Base-by-base conservation (phyloP, 2,113 vertebrate genomes). In the Alligator sinensis region DNA sequence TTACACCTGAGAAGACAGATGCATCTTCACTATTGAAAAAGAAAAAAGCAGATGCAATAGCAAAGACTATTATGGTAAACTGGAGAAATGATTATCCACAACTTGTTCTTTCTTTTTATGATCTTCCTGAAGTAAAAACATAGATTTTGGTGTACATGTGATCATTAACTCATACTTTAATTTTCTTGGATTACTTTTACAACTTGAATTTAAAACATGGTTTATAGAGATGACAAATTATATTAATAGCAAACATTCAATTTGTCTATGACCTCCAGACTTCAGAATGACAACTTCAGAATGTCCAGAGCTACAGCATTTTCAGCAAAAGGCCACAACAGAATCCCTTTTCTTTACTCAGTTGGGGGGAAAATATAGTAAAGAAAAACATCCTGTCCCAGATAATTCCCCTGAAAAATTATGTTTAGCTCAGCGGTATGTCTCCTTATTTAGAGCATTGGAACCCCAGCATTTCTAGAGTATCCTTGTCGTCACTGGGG, bases 1-100 rank as follows among this genome's bases (percentile, higher is more conserved):
- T 94, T 94, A 94, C 25, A 93, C 34, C 77, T 94, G 82, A 94
- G 77, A 89, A 95, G 64, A 60, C 34, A 72, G 60, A 59, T 2
- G 0, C 34, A 10, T 86, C 61, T 6, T 57, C 82, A 61, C 83
- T 2, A 34, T 16, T 13, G 5, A 12, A 61, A 63, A 76, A 70
- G 76, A 34, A 0, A 47, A 47, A 47, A 47, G 47, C 47, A 47
- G 47, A 47, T 47, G 25, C 22, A 30, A 74, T 38, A 70, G 6
- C 9, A 77, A 77, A 70, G 0, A 60, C 34, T 63, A 63, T 72
- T 92, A 81, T 80, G 80, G 34, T 83, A 87, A 90, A 92, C 4
- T 21, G 8, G 3, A 5, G 4, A 1, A 84, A 12, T 13, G 55
- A 54, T 66, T 89, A 2, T 3, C 19, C 77, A 4, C 9, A 27